Percentiles rank a stretch among this genome's conserved stretches.
Evolutionary conservation across 2,888 invertebrate genomes (phyloP).

Genomic region (Phorcus lineatus): DNA sequence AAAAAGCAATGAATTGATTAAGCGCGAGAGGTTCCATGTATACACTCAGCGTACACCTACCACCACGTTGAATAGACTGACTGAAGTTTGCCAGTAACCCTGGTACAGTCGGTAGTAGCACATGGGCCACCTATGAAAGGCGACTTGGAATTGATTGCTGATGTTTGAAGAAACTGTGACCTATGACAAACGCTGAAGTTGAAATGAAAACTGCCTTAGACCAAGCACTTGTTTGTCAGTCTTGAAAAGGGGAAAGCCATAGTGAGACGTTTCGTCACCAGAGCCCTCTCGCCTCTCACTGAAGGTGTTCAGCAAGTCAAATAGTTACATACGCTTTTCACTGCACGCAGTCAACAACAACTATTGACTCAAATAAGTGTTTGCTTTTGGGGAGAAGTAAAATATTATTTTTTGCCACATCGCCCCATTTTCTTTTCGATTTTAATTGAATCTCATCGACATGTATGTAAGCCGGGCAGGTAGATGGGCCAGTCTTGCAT

Average conservation of each 20-base stretch:
- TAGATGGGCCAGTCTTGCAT: no score
- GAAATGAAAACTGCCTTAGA: constrained; percentile 1
- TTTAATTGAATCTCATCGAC: no score
- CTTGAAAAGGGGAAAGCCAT: no score
- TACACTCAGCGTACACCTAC: not conserved
- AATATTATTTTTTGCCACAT: not conserved
- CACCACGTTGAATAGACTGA: not conserved
- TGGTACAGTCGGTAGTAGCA: no score
- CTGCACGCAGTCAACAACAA: not conserved
- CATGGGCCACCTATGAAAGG: not conserved
- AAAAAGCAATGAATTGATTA: not conserved
- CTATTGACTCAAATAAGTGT: not conserved
- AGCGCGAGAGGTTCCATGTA: not conserved
- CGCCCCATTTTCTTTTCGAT: no score
- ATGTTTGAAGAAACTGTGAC: not conserved
- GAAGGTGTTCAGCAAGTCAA: no score
- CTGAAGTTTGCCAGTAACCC: not conserved
- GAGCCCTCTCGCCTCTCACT: no score
- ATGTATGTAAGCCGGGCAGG: no score
- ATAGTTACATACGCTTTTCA: not conserved
- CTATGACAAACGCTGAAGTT: not conserved
- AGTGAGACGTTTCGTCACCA: no score
- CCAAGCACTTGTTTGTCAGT: no score
- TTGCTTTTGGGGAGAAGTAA: not conserved
- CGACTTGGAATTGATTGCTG: not conserved